Percentiles rank a stretch among this genome's conserved stretches.
Conservation (phyloP, 2,113 vertebrate genomes). For the Cinclus cinclus region DNA sequence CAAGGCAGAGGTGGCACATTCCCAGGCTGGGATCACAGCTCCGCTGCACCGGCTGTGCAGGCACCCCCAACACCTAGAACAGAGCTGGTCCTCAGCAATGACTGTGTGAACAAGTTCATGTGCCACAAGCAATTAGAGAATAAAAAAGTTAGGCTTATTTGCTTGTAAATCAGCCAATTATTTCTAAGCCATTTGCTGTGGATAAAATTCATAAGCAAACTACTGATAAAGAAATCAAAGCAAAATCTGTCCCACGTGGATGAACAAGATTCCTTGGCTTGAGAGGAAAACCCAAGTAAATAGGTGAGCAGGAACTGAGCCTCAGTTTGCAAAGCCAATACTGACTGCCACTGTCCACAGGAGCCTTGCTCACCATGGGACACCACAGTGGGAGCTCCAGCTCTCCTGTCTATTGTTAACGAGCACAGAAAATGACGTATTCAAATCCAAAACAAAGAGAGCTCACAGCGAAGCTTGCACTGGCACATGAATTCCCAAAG, state of each 20-base stretch:
- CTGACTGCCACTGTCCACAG: background rate
- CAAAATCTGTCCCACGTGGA: background rate
- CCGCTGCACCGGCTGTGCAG: rapidly evolving
- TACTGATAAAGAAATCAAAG: background rate
- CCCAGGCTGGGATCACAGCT: background rate
- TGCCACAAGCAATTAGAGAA: background rate
- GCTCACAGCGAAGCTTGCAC: background rate
- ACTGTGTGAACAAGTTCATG: background rate
- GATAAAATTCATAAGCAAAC: background rate
- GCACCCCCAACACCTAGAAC: background rate
- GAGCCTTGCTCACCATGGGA: background rate
- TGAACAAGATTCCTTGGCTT: background rate
- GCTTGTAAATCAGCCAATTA: background rate
- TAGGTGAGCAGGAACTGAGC: background rate
- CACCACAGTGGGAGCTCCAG: background rate
- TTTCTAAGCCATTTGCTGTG: background rate
- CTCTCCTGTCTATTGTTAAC: background rate
- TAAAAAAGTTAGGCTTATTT: background rate
- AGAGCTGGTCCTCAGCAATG: rapidly evolving
- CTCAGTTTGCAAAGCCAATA: background rate
- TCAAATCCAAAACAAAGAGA: background rate
- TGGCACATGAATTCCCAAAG: background rate
- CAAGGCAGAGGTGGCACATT: background rate
- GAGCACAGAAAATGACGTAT: background rate
- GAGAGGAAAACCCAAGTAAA: background rate